Conservation (phyloP, 1,140 invertebrate genomes). For the Aradophagus sp. region DNA sequence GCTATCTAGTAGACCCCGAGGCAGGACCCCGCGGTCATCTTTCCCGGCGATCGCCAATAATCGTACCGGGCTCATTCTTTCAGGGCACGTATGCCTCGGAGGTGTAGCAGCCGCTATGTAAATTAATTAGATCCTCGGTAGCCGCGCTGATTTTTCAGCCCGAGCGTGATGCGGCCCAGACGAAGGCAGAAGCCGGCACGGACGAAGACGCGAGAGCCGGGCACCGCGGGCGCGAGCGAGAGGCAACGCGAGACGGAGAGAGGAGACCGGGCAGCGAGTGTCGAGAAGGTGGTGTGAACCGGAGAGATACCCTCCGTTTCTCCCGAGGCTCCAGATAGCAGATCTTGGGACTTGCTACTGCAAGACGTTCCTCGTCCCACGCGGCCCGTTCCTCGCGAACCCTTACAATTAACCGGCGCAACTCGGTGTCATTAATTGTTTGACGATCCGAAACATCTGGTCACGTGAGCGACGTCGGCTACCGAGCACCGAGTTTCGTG, state of each 20-base stretch:
- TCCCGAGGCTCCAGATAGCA: constrained; percentile 63
- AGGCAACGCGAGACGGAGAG: constrained; percentile 15
- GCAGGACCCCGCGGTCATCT: constrained; percentile 46
- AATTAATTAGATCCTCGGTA: constrained; percentile 72
- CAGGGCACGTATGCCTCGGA: constrained; percentile 30
- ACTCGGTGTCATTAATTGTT: constrained; percentile 63
- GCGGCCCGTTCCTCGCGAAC: constrained; percentile 57
- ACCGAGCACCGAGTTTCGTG: too few species aligned
- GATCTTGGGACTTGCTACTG: constrained; percentile 64
- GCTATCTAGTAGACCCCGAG: constrained; percentile 44
- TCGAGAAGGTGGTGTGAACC: constrained; percentile 60
- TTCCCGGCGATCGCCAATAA: constrained; percentile 54
- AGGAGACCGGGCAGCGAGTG: constrained; percentile 51
- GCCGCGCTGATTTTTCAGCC: constrained; percentile 67
- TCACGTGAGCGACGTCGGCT: constrained; percentile 7
- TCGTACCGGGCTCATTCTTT: constrained; percentile 53
- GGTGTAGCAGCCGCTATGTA: constrained; percentile 63
- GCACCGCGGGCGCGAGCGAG: neutral
- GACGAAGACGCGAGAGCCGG: constrained; percentile 2
- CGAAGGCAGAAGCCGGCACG: constrained; percentile 10
- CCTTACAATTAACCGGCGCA: constrained; percentile 68
- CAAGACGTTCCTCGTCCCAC: constrained; percentile 57
- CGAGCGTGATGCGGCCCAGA: constrained; percentile 48
- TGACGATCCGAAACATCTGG: constrained; percentile 25
- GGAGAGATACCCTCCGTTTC: constrained; percentile 56